Percentiles rank a stretch among this genome's conserved stretches.
Evolutionary conservation across 2,113 vertebrate genomes (phyloP).

Genomic region (Rhizomys pruinosus): DNA sequence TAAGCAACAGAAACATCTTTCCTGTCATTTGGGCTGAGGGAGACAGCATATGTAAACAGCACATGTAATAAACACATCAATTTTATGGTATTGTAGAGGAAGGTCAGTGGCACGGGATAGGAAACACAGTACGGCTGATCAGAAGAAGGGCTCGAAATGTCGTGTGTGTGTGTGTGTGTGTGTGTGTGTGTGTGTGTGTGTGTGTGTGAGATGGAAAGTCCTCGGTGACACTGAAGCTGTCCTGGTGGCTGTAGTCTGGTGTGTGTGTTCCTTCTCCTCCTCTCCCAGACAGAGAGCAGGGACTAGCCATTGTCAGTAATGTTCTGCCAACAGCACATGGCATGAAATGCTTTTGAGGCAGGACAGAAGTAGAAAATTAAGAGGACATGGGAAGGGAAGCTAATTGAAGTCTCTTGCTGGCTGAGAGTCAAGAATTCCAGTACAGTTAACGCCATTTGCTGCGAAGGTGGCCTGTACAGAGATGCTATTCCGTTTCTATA

Average conservation of each 20-base stretch:
- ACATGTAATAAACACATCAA: not conserved
- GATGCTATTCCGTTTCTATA: not conserved
- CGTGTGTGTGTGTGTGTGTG: fast-evolving
- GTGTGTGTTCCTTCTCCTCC: not conserved
- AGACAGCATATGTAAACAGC: not conserved
- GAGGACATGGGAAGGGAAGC: not conserved
- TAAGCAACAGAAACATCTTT: not conserved
- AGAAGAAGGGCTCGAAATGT: not conserved
- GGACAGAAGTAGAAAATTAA: not conserved
- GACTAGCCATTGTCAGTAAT: not conserved
- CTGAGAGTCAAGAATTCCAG: not conserved
- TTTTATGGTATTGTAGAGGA: not conserved
- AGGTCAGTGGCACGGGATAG: not conserved
- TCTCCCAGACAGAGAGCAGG: not conserved
- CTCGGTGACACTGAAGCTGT: not conserved
- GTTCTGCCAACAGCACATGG: not conserved
- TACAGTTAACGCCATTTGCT: not conserved
- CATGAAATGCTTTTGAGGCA: not conserved
- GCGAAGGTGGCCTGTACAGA: not conserved
- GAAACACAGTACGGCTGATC: not conserved
- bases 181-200: fast-evolving
- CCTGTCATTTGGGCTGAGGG: not conserved
- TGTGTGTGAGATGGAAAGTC: not conserved
- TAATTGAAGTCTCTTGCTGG: not conserved
- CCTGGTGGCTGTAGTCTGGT: not conserved